Percentiles rank a stretch among this genome's conserved stretches.
phyloP scores from a whole-genome alignment of 2,113 vertebrate species.

The Clarias macrocephalus region DNA sequence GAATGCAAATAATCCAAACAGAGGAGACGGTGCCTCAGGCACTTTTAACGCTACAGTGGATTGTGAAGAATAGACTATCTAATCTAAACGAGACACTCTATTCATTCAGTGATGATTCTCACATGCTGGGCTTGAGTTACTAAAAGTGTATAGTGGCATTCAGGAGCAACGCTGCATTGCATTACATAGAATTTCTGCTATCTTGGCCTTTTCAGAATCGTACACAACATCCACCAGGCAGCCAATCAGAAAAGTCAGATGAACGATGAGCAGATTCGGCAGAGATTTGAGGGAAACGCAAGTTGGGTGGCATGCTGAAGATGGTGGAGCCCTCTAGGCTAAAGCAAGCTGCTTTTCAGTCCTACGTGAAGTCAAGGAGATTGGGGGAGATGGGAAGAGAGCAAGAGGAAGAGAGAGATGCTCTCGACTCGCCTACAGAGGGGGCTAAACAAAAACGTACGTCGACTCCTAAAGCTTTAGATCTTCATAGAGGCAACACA shows the following conservation, averaged over 20 bases:
- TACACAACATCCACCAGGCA: not conserved
- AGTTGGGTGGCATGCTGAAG: conserved; percentile 46
- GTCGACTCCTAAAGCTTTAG: not conserved
- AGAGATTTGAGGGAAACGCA: conserved; percentile 46
- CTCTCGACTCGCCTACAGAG: conserved; percentile 34
- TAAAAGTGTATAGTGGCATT: conserved; percentile 8
- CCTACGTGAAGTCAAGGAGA: conserved; percentile 36
- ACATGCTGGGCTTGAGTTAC: conserved; percentile 43
- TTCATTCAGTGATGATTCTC: conserved; percentile 51
- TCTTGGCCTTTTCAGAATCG: conserved; percentile 15
- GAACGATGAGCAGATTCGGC: conserved; percentile 19
- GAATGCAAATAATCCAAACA: conserved; percentile 53
- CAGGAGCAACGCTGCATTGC: not conserved
- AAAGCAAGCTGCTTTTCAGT: conserved; percentile 48
- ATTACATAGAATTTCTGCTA: not conserved
- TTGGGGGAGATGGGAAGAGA: not conserved
- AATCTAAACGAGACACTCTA: conserved; percentile 50
- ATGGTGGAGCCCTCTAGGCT: conserved; percentile 67
- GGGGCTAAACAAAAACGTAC: conserved; percentile 33
- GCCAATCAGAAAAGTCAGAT: not conserved
- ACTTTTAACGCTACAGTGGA: conserved; percentile 41
- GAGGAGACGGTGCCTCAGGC: conserved; percentile 39
- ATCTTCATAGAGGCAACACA: not conserved
- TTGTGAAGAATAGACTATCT: conserved; percentile 51
- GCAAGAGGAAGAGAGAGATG: not conserved